Evolutionary conservation across 2,113 vertebrate species (phyloP).

Genomic region (Nothoprocta pentlandii): DNA sequence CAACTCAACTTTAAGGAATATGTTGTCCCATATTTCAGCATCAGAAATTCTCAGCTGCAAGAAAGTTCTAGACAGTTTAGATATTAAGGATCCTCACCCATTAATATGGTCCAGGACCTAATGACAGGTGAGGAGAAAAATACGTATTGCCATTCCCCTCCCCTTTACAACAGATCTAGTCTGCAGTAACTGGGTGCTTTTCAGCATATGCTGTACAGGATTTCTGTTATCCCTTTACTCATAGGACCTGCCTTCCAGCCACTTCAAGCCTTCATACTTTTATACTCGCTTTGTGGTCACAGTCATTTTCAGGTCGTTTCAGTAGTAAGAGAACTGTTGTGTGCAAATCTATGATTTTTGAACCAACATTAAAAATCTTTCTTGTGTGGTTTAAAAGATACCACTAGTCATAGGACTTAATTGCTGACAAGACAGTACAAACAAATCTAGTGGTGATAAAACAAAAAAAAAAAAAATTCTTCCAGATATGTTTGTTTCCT

Average conservation of each 20-base stretch:
- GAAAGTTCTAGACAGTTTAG: not conserved
- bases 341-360: not conserved
- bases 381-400: not conserved
- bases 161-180: not conserved
- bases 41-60: not conserved
- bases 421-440: rapidly evolving
- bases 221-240: not conserved
- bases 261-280: not conserved
- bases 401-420: not conserved
- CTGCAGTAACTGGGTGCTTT: not conserved
- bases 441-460: not conserved
- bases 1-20: not conserved
- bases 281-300: not conserved
- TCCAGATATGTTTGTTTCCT: not conserved
- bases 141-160: not conserved
- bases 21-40: not conserved
- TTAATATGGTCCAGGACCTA: not conserved
- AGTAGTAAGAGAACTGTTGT: not conserved
- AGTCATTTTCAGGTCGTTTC: not conserved
- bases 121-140: not conserved
- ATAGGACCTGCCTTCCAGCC: not conserved
- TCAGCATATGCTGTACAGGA: not conserved
- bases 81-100: not conserved
- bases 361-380: not conserved
- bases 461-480: not conserved